Conservation (phyloP, 2,888 invertebrate genomes). For the Carterocephalus palaemon region DNA sequence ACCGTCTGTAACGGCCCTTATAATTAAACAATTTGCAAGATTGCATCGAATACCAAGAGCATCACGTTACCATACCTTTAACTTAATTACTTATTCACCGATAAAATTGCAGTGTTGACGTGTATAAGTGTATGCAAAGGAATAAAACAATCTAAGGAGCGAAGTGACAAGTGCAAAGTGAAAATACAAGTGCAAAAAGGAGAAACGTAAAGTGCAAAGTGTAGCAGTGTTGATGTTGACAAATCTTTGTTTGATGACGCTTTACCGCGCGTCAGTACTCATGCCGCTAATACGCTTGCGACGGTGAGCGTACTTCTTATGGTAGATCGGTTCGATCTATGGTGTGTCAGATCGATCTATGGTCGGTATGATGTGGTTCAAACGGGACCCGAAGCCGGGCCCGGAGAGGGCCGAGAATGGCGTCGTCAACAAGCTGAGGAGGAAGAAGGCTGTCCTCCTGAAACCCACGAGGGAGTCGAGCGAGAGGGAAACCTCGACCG, state of each 20-base stretch:
- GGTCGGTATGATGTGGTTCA: slow-evolving; percentile 74
- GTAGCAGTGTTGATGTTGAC: background rate
- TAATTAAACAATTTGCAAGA: background rate
- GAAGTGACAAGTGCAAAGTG: slow-evolving; percentile 1
- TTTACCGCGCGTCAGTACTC: background rate
- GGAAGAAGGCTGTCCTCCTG: slow-evolving; percentile 61
- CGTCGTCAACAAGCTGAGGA: slow-evolving; percentile 57
- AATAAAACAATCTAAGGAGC: background rate
- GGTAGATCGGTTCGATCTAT: background rate
- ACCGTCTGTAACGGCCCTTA: too few relatives aligned
- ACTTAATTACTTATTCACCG: slow-evolving; percentile 5
- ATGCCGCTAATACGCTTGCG: too few relatives aligned
- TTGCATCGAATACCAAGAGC: slow-evolving; percentile 12
- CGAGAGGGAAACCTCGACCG: slow-evolving; percentile 69
- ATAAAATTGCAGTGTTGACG: slow-evolving; percentile 10
- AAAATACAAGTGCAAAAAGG: slow-evolving; percentile 9
- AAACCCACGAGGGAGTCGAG: slow-evolving; percentile 69
- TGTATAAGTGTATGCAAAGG: background rate
- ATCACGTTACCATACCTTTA: too few relatives aligned
- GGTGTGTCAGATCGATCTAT: slow-evolving; percentile 29
- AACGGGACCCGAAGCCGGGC: slow-evolving; percentile 64
- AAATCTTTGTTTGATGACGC: background rate
- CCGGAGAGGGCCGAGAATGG: slow-evolving; percentile 60
- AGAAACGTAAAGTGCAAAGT: slow-evolving; percentile 3
- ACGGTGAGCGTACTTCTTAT: too few relatives aligned